Evolutionary conservation across 2,113 vertebrate species (phyloP).

Genomic region (Xenotilapia flavipinnis): DNA sequence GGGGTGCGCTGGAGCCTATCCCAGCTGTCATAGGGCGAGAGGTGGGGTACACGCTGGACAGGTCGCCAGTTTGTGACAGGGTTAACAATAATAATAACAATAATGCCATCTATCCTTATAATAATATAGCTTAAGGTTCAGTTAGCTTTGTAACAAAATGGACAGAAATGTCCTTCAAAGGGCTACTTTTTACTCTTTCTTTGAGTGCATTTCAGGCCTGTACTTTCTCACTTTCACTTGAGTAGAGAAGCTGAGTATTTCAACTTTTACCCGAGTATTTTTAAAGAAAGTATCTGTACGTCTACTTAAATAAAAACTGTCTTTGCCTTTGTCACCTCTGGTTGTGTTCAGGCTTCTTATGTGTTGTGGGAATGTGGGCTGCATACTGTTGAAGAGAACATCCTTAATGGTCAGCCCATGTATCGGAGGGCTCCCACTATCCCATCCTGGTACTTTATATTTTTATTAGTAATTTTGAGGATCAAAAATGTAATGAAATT

Average conservation of each 20-base stretch:
- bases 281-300: neutral
- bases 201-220: neutral
- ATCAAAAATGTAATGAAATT: neutral
- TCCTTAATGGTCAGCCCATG: neutral
- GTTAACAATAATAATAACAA: neutral
- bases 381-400: neutral
- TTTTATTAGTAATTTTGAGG: neutral
- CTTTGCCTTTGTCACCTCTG: neutral
- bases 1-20: accelerated
- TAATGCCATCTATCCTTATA: neutral
- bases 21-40: neutral
- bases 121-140: neutral
- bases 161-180: neutral
- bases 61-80: neutral
- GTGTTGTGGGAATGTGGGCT: neutral
- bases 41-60: neutral
- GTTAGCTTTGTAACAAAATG: neutral
- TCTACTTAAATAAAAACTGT: neutral
- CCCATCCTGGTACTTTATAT: neutral
- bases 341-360: neutral
- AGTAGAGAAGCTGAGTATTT: neutral
- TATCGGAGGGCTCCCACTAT: neutral
- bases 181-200: neutral
- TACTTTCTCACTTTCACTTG: neutral
- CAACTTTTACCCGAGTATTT: neutral